Evolutionary conservation across 1,140 invertebrate species (phyloP), one percentile per base, ranked within the genome.

Genomic region (Arion vulgaris): DNA sequence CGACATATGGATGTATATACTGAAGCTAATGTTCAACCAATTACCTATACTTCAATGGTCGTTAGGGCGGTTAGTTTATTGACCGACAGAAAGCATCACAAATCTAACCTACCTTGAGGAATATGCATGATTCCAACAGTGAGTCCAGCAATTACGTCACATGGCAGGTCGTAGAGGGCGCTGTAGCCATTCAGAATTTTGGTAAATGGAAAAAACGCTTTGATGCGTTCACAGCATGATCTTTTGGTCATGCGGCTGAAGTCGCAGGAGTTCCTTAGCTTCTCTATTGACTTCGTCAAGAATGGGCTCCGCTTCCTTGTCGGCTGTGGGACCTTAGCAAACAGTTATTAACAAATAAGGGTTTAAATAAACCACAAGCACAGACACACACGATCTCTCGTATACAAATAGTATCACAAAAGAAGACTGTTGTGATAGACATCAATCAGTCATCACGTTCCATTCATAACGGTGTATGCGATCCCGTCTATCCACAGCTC

Each of bases 101-200:
- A n/a, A 45, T 45, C 41, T 45, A 34, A 91, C 85, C 92, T 91
- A 88, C 94, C 93, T 91, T 94, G 93, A 38, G 94, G 93, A 76
- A 94, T 92, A 82, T 94, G 93, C 90, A 94, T 93, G 49, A 94
- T 92, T 32, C 92, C 93, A 19, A 94, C 90, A 0, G 93, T 94
- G 0, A 94, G 74, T 11, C 93, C 93, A 38, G 93, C 92, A 32
- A 94, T 87, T 28, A 93, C 72, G 85, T 94, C 93, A 53, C 85
- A 84, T 13, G 91, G 80, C 0, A 94, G 81, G 78, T 91, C 88
- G 38, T 91, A 86, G 80, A 88, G 86, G 45, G 90, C 85, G 73
- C 90, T 90, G 85, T 94, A 94, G 11, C 87, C 87, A 51, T 85
- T 85, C 84, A 93, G 86, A n/a, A 92, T 90, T 38, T 84, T 82